phyloP scores from a whole-genome alignment of 2,113 vertebrate genomes.

The Ammodytes dubius region DNA sequence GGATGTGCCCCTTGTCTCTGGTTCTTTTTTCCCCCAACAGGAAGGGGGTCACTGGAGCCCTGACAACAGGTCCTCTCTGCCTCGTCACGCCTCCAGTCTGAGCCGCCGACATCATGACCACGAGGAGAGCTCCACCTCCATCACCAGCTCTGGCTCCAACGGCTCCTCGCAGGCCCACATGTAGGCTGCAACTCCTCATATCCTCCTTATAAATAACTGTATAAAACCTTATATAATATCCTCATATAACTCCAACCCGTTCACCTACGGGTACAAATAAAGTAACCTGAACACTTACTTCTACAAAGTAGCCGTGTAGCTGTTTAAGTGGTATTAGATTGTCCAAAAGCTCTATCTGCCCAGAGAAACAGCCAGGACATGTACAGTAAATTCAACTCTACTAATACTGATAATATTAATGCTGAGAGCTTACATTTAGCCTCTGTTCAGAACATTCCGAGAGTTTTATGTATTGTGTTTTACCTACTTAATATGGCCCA shows the following conservation, averaged over 20 bases:
- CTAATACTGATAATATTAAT: not conserved
- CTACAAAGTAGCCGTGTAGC: not conserved
- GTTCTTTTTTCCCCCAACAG: slow-evolving; percentile 76
- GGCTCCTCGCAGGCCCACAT: slow-evolving; percentile 92
- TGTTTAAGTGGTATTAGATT: not conserved
- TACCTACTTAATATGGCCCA: not conserved
- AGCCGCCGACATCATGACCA: slow-evolving; percentile 88
- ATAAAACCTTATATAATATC: too few species aligned
- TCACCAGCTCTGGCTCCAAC: slow-evolving; percentile 94
- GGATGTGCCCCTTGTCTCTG: not conserved
- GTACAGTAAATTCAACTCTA: not conserved
- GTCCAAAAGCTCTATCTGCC: not conserved
- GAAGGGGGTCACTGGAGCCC: slow-evolving; percentile 93
- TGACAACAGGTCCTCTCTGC: slow-evolving; percentile 92
- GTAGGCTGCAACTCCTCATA: slow-evolving; percentile 77
- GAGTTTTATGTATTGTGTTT: not conserved
- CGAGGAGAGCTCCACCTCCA: slow-evolving; percentile 94
- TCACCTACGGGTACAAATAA: too few species aligned
- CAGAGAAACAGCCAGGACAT: not conserved
- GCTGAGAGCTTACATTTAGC: too few species aligned
- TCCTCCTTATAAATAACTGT: too few species aligned
- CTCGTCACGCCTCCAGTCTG: slow-evolving; percentile 91
- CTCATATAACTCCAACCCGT: too few species aligned
- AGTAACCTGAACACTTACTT: not conserved
- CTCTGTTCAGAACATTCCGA: not conserved